A percentile compares a stretch with the other conserved stretches of the same genome.
Conservation (phyloP, 2,797 vertebrate species). For the Sphenopsis melanotis region DNA sequence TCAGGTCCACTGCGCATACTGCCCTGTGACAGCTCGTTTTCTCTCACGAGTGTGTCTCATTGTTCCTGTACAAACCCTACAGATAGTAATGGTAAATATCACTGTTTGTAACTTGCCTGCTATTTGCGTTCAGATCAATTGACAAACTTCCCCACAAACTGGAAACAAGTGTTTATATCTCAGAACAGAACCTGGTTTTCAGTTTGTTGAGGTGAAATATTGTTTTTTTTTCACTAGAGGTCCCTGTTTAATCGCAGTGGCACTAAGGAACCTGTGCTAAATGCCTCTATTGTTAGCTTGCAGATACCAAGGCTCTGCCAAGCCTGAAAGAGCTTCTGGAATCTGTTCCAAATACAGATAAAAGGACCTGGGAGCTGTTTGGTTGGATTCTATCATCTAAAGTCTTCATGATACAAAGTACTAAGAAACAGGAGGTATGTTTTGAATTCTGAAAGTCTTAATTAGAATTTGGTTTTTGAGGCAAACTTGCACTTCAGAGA, state of each 20-base stretch:
- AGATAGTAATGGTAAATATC: background rate
- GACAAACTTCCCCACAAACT: background rate
- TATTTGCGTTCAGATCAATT: background rate
- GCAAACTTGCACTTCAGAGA: background rate
- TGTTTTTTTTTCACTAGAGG: constrained; percentile 59
- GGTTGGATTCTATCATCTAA: constrained; percentile 94
- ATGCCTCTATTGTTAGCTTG: constrained; percentile 74
- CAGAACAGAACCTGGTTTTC: background rate
- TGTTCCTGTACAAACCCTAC: background rate
- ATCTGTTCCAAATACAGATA: constrained; percentile 74
- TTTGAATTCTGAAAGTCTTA: background rate
- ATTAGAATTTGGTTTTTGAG: background rate
- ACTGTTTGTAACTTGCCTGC: background rate
- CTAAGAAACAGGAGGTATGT: constrained; percentile 86
- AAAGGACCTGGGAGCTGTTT: constrained; percentile 82
- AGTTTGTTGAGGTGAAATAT: background rate
- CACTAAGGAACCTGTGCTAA: background rate
- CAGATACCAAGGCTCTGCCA: constrained; percentile 85
- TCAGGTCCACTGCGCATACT: fast-evolving
- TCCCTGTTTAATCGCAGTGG: constrained; percentile 1
- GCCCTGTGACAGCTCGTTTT: background rate
- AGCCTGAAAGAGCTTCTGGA: constrained; percentile 85
- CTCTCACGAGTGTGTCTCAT: background rate
- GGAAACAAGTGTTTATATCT: background rate
- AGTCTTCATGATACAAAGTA: constrained; percentile 86